Evolutionary conservation across 2,797 vertebrate genomes (phyloP).

Genomic region (Micrastur ruficollis): DNA sequence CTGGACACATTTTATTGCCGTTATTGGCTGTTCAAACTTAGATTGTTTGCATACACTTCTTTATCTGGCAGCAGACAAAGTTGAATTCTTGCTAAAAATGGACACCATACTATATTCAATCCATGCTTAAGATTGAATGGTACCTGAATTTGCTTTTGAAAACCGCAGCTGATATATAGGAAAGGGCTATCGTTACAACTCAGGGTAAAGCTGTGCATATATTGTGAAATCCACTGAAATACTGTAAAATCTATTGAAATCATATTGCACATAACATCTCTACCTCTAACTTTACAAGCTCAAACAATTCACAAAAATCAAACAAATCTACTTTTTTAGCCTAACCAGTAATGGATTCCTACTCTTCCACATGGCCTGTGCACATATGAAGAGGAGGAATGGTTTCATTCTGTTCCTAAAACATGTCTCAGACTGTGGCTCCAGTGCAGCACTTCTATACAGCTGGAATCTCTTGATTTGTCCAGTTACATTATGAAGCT

Average conservation of each 20-base stretch:
- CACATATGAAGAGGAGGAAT: background rate
- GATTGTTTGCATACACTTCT: rapidly evolving
- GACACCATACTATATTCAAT: background rate
- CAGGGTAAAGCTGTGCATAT: background rate
- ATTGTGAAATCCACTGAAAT: background rate
- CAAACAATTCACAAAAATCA: background rate
- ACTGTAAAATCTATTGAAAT: background rate
- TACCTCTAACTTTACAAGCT: background rate
- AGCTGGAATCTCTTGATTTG: background rate
- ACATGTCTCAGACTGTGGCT: background rate
- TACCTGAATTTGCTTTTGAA: background rate
- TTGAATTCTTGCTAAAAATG: background rate
- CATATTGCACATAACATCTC: background rate
- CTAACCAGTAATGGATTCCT: background rate
- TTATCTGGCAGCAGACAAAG: background rate
- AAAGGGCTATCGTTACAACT: background rate
- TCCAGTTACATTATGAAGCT: background rate
- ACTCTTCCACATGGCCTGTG: background rate
- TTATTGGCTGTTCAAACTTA: background rate
- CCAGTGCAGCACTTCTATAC: background rate
- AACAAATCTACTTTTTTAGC: background rate
- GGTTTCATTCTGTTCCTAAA: background rate
- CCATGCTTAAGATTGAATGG: background rate
- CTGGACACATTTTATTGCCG: background rate
- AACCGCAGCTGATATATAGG: background rate